Evolutionary conservation across 2,888 invertebrate species (phyloP).

Genomic region (Synergus laeviventris): DNA sequence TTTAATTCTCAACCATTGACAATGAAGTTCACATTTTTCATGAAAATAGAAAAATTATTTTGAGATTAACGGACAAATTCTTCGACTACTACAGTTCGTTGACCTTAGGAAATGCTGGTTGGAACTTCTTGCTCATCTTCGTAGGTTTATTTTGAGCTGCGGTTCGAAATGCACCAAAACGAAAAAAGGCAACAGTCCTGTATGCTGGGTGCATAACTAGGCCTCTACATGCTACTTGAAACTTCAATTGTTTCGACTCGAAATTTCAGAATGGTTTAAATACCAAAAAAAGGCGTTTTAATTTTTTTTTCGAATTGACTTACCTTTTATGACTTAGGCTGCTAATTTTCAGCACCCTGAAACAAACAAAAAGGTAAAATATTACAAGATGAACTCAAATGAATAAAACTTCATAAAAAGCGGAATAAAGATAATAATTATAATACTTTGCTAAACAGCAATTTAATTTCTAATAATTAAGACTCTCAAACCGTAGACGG

Average conservation of each 20-base stretch:
- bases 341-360: slow-evolving; percentile 26
- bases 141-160: slow-evolving; percentile 34
- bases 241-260: background rate
- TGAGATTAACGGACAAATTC: background rate
- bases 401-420: background rate
- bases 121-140: slow-evolving; percentile 15
- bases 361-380: background rate
- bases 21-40: background rate
- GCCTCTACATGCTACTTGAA: background rate
- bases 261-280: background rate
- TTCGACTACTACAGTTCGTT: slow-evolving; percentile 3
- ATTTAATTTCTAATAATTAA: slow-evolving; percentile 6
- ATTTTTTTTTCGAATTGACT: background rate
- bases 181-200: background rate
- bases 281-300: background rate
- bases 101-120: slow-evolving; percentile 27
- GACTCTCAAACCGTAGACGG: background rate
- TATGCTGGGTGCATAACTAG: slow-evolving; percentile 3
- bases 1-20: background rate
- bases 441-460: background rate
- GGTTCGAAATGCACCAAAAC: slow-evolving; percentile 27
- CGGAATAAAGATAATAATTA: background rate
- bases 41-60: background rate
- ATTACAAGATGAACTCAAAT: background rate
- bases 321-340: slow-evolving; percentile 20